A percentile compares a stretch with the other conserved stretches of the same genome.
Evolutionary conservation across 2,888 invertebrate species (phyloP).

Genomic region (Drosophila anomalata): DNA sequence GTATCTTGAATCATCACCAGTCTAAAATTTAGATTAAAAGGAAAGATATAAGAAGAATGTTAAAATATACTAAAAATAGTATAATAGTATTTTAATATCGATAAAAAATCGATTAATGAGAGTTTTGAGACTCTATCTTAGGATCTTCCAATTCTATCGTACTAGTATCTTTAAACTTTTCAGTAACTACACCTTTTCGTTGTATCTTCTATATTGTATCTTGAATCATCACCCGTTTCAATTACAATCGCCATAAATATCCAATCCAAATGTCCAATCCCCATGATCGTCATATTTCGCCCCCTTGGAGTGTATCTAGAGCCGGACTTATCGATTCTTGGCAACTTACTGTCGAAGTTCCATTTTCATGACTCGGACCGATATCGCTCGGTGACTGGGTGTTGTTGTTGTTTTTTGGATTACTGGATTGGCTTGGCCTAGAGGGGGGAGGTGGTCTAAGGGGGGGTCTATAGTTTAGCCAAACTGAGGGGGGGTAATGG

Average conservation of each 20-base stretch:
- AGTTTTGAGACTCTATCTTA: too few relatives aligned
- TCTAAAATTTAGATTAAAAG: too few relatives aligned
- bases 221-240: neutral
- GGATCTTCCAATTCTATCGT: too few relatives aligned
- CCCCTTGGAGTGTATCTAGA: neutral
- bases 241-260: neutral
- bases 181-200: too few relatives aligned
- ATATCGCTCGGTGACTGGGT: conserved; percentile 20
- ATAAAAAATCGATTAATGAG: too few relatives aligned
- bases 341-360: conserved; percentile 15
- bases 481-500: neutral
- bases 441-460: too few relatives aligned
- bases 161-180: too few relatives aligned
- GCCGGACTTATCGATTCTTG: conserved; percentile 15
- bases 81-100: too few relatives aligned
- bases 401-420: conserved; percentile 2
- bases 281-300: neutral
- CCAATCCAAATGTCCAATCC: neutral
- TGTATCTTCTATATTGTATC: too few relatives aligned
- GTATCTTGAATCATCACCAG: too few relatives aligned
- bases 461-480: neutral
- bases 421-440: conserved; percentile 7
- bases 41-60: too few relatives aligned
- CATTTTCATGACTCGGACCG: conserved; percentile 26
- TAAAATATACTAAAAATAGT: too few relatives aligned